A percentile compares a stretch with the other conserved stretches of the same genome.
Evolutionary conservation across 2,797 vertebrate species (phyloP).

Genomic region (Enteromius argenteus): DNA sequence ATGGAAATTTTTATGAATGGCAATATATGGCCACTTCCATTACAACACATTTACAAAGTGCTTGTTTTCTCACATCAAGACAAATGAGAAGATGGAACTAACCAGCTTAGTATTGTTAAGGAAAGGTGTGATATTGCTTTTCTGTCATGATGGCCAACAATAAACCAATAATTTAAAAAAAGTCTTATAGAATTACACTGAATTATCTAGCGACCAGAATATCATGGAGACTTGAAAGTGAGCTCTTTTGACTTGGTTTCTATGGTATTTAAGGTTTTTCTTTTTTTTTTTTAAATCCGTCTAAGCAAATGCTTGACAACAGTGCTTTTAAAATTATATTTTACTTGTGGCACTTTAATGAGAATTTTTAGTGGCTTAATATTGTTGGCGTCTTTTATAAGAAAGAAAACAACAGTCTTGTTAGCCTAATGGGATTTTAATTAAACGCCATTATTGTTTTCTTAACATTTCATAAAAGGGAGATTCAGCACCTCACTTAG

Average conservation of each 20-base stretch:
- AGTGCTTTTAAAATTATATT: background rate
- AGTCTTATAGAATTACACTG: background rate
- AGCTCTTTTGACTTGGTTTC: background rate
- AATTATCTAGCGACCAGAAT: background rate
- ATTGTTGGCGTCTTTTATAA: background rate
- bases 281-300: background rate
- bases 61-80: background rate
- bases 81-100: background rate
- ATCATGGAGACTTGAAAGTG: background rate
- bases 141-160: background rate
- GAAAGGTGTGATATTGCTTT: background rate
- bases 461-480: background rate
- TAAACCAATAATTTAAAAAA: background rate
- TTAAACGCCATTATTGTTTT: background rate
- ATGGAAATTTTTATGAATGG: background rate
- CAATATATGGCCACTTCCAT: constrained; percentile 25
- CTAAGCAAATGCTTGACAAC: background rate
- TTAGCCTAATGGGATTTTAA: constrained; percentile 18
- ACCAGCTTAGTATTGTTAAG: too few relatives aligned
- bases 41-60: constrained; percentile 27
- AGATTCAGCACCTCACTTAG: background rate
- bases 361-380: constrained; percentile 1
- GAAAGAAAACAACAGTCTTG: background rate
- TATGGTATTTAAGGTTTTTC: background rate
- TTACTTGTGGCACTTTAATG: background rate